Evolutionary conservation across 2,888 invertebrate species (phyloP).

Genomic region (Salpingus planirostris): DNA sequence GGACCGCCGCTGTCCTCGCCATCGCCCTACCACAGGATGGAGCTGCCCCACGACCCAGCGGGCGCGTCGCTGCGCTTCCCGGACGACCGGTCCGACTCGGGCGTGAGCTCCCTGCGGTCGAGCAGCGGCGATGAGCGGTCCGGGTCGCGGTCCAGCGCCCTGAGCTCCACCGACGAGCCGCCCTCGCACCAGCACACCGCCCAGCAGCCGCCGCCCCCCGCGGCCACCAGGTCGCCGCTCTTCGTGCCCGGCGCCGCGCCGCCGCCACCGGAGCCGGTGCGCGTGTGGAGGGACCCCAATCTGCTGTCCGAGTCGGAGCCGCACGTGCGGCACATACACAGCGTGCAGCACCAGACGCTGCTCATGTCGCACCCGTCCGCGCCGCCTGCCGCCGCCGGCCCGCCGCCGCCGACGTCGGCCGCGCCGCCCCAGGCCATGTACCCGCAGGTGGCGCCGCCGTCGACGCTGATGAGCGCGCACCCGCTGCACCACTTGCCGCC

Average conservation of each 20-base stretch:
- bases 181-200: slow-evolving; percentile 27
- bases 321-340: slow-evolving; percentile 52
- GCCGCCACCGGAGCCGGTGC: slow-evolving; percentile 30
- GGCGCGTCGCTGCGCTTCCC: slow-evolving; percentile 31
- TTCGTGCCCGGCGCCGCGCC: slow-evolving; percentile 22
- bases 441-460: slow-evolving; percentile 37
- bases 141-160: slow-evolving; percentile 65
- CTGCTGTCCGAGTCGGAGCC: slow-evolving; percentile 44
- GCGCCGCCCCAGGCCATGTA: slow-evolving; percentile 29
- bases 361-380: slow-evolving; percentile 50
- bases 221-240: slow-evolving; percentile 31
- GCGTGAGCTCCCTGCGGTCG: slow-evolving; percentile 67
- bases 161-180: slow-evolving; percentile 65
- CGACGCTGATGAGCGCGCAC: slow-evolving; percentile 37
- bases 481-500: slow-evolving; percentile 32
- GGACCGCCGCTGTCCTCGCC: slow-evolving; percentile 38
- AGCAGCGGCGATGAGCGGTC: slow-evolving; percentile 62
- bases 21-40: slow-evolving; percentile 36
- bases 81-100: slow-evolving; percentile 43
- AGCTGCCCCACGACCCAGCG: slow-evolving; percentile 33
- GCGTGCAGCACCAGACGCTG: slow-evolving; percentile 52
- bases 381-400: slow-evolving; percentile 31
- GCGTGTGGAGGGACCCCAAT: slow-evolving; percentile 52
- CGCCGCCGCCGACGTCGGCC: slow-evolving; percentile 34
- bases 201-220: slow-evolving; percentile 15